Percentiles rank a stretch among this genome's conserved stretches.
Conservation (phyloP, 1,140 invertebrate genomes). For the Lepeophtheirus salmonis region DNA sequence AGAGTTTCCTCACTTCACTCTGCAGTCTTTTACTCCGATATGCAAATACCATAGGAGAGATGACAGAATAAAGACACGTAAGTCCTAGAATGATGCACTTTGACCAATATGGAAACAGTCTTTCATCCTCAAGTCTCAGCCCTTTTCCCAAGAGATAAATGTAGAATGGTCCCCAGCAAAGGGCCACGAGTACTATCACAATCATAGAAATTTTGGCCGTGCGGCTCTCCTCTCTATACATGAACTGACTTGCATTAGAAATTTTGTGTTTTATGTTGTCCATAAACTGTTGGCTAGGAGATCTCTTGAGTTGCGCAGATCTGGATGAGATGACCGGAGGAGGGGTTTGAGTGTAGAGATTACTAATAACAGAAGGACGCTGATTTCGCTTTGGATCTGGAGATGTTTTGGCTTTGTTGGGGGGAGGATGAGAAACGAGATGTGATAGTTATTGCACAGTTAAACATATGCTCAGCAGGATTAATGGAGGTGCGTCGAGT, state of each 20-base stretch:
- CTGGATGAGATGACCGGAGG: conserved; percentile 30
- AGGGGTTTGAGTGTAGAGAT: conserved; percentile 32
- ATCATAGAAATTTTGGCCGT: conserved; percentile 55
- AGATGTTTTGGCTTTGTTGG: background rate
- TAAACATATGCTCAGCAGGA: conserved; percentile 16
- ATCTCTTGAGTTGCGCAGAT: conserved; percentile 26
- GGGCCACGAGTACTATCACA: conserved; percentile 46
- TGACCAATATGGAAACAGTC: conserved; percentile 22
- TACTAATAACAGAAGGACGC: conserved; percentile 17
- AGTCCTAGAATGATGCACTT: conserved; percentile 24
- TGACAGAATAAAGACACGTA: conserved; percentile 43
- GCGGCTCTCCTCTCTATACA: conserved; percentile 56
- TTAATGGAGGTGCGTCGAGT: conserved; percentile 41
- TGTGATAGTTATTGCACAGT: conserved; percentile 12
- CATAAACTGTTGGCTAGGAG: conserved; percentile 28
- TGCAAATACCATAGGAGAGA: conserved; percentile 55
- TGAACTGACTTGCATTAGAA: conserved; percentile 59
- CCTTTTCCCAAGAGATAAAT: conserved; percentile 32
- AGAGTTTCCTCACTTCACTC: conserved; percentile 41
- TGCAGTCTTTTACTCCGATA: conserved; percentile 53
- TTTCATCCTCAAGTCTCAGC: conserved; percentile 26
- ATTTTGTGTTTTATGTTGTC: conserved; percentile 49
- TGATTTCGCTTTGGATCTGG: too few species aligned
- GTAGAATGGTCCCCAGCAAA: conserved; percentile 47
- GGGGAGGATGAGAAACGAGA: background rate